Conservation (phyloP, 23 tunicate species). For the Trididemnum miniatum region DNA sequence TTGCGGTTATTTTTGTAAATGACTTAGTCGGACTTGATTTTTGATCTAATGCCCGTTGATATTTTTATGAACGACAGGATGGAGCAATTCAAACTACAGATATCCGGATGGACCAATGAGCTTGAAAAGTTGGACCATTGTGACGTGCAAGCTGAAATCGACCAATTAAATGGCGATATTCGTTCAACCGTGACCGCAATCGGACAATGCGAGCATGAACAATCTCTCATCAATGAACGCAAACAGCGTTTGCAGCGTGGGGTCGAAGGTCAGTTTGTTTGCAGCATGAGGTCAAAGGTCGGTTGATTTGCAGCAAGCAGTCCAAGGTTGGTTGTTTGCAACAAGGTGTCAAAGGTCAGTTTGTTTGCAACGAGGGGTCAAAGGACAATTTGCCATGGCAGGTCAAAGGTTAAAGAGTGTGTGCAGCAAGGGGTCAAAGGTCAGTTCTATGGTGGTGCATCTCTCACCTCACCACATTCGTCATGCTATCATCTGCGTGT, state of each 20-base stretch:
- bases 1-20: too few species aligned
- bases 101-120: slow-evolving; percentile 62
- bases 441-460: too few species aligned
- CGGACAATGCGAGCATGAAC: slow-evolving; percentile 49
- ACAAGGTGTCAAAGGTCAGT: too few species aligned
- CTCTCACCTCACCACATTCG: too few species aligned
- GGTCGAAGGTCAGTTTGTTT: slow-evolving; percentile 25
- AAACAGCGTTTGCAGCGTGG: slow-evolving; percentile 4
- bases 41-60: not conserved
- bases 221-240: not conserved
- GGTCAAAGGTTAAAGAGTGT: too few species aligned
- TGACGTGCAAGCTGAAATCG: slow-evolving; percentile 61
- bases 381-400: too few species aligned
- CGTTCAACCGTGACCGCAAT: slow-evolving; percentile 50
- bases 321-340: not conserved
- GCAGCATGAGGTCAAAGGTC: too few species aligned
- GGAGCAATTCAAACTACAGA: slow-evolving; percentile 65
- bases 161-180: slow-evolving; percentile 27
- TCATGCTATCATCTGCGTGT: too few species aligned
- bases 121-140: slow-evolving; percentile 31
- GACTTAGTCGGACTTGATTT: too few species aligned
- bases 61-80: slow-evolving; percentile 14
- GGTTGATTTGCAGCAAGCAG: too few species aligned
- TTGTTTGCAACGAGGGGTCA: too few species aligned
- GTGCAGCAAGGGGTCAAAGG: too few species aligned